Base-by-base conservation (phyloP, 2,888 invertebrate genomes). In the Dioctria rufipes region DNA sequence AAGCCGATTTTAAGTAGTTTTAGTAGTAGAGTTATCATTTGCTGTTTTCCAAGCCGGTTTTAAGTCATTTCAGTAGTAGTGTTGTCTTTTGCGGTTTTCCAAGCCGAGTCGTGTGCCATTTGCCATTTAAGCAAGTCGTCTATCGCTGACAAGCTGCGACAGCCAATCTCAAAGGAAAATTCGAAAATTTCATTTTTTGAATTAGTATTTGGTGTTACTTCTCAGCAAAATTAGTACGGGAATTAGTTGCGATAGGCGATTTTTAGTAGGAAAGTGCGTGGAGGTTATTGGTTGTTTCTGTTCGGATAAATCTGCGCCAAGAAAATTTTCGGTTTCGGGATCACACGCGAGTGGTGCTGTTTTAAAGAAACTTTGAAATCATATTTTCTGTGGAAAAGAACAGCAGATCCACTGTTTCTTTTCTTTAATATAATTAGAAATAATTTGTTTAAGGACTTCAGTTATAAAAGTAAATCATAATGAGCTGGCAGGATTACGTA, bases 401-500 rank as follows among this genome's bases (percentile, higher is more conserved):
- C 5, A 25, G 39, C 39, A 60, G 39, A 43, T 9, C 43, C 9
- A 46, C 37, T 75, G 60, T 60, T 75, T 75, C 42, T 58, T 75
- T 61, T 60, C 37, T 65, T 40, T 40, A 60, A 13, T 25, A 25
- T 25, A 13, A 13, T 67, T 67, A 67, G 13, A n/a, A 25, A 75
- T 60, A 69, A 61, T 39, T 79, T 67, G 60, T 67, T 75, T 79
- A 73, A 67, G 54, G 79, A 79, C 25, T 54, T 39, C 25, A 25
- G 2, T 49, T 78, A 78, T n/a, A 60, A 82, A 83, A 81, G 80
- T 81, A 82, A 82, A 84, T 25, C 61, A 60, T 37, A 75, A 96
- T 96, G 96, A 96, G 96, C 95, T 97, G 97, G 97, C 96, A 97
- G 95, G 96, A 96, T 94, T 97, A 97, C 93, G 95, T 97, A 91